Evolutionary conservation across 2,113 vertebrate genomes (phyloP).

Genomic region (Pyrgilauda ruficollis): DNA sequence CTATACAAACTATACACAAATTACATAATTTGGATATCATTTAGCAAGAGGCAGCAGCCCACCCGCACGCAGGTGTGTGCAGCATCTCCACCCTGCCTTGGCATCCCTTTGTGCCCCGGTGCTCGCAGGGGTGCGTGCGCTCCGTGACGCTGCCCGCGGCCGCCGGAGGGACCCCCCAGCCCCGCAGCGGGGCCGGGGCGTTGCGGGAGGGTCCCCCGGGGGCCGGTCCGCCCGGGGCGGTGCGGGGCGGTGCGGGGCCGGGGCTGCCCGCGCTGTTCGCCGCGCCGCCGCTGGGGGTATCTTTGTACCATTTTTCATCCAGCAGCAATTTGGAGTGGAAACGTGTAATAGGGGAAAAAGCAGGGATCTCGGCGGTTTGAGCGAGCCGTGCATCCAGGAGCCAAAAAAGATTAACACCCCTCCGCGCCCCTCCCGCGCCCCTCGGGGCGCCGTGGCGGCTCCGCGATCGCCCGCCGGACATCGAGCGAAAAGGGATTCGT

Average conservation of each 20-base stretch:
- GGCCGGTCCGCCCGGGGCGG: not conserved
- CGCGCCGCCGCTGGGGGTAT: constrained; percentile 77
- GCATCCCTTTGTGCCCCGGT: accelerated
- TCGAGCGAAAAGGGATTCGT: constrained; percentile 66
- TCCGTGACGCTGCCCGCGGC: not conserved
- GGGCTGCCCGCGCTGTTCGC: constrained; percentile 65
- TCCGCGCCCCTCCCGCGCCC: not conserved
- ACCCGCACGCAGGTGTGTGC: not conserved
- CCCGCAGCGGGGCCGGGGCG: accelerated
- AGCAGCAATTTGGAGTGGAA: constrained; percentile 78
- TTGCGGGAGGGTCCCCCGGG: not conserved
- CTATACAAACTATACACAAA: accelerated
- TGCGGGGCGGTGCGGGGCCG: not conserved
- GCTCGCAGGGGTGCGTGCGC: not conserved
- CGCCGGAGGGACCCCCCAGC: not conserved
- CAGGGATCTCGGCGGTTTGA: constrained; percentile 77
- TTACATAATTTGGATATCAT: not conserved
- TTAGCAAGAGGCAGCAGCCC: not conserved
- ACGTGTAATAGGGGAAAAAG: constrained; percentile 72
- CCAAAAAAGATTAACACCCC: constrained; percentile 67
- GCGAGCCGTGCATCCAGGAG: constrained; percentile 81
- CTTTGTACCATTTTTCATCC: constrained; percentile 85
- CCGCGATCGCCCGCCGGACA: constrained; percentile 61
- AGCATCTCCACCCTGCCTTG: accelerated
- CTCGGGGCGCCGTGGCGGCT: not conserved